Conservation (phyloP, 2,113 vertebrate genomes). For the Circaetus gallicus region DNA sequence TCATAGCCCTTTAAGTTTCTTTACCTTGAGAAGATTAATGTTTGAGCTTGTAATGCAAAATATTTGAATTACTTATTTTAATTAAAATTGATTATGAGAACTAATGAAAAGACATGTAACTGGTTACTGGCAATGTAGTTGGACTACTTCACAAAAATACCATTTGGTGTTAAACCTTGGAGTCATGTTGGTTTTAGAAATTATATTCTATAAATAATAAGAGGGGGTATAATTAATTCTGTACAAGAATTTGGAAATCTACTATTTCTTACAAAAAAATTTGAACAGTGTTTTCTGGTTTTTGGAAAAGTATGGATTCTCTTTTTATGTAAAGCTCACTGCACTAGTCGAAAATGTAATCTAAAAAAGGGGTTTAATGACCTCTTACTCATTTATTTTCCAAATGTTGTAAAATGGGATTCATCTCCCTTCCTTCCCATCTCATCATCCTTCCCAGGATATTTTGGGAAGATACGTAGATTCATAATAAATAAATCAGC, state of each 20-base stretch:
- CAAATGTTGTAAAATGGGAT: not conserved
- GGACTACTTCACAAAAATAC: constrained; percentile 1
- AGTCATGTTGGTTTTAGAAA: constrained; percentile 3
- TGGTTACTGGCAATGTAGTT: not conserved
- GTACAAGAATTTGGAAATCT: not conserved
- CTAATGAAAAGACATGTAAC: constrained; percentile 39
- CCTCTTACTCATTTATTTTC: not conserved
- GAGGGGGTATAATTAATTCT: not conserved
- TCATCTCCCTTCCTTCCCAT: not conserved
- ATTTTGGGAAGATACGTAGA: not conserved
- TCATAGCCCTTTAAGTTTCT: constrained; percentile 21
- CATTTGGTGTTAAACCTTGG: not conserved
- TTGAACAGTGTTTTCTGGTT: not conserved
- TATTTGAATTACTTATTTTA: constrained; percentile 64
- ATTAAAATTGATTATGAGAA: constrained; percentile 54
- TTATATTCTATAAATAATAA: not conserved
- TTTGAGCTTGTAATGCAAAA: constrained; percentile 43
- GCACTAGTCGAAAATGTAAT: not conserved
- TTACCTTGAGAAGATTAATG: constrained; percentile 45
- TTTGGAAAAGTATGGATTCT: not conserved
- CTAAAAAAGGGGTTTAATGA: not conserved
- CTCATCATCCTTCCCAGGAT: not conserved
- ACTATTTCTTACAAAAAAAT: not conserved
- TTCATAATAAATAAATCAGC: not conserved
- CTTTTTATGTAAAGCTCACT: not conserved